Base-by-base conservation (phyloP, 2,113 vertebrate species). In the Bujurquina vittata region DNA sequence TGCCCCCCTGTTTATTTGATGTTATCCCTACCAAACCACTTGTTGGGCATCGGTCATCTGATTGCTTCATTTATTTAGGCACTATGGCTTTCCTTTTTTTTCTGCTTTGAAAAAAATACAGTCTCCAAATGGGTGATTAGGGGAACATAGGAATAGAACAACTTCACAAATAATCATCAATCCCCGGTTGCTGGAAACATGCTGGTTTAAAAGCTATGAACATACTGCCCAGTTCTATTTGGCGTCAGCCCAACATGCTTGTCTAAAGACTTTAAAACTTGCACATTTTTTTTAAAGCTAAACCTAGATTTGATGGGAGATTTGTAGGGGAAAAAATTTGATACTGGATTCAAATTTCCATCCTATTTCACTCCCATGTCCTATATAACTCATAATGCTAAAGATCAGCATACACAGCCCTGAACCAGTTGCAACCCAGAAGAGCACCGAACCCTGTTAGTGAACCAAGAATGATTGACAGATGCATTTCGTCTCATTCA, bases 401-500 rank as follows among this genome's bases (percentile, higher is more conserved):
- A 60, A 49, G 76, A 80, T 80, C 29, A 54, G 80, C 81, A 84
- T 82, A 54, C 83, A 87, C 59, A 84, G 75, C 81, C 83, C 56
- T 29, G 75, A 90, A 85, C 75, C 72, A 40, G 74, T 10, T 29
- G 69, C 80, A 60, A 59, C 60, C 82, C 73, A 10, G 17, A 84
- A 81, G 63, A 88, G 82, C 82, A 77, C 59, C 20, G 76, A 80
- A 92, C 89, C 90, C 89, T 84, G 88, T 91, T 80, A 89, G 84
- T 83, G 67, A 91, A 90, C 84, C 75, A 46, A 73, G 61, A 69
- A 57, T 93, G 92, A 95, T 88, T 94, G 94, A 85, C 91, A 89
- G 89, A 61, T 79, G 86, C 74, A 77, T 88, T 87, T 85, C 29
- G 49, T 78, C 88, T 91, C 88, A 82, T 89, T 92, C 87, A 84